Evolutionary conservation across 2,888 invertebrate species (phyloP), one percentile per base, ranked within the genome.

Genomic region (Sphaeridia pumilis): DNA sequence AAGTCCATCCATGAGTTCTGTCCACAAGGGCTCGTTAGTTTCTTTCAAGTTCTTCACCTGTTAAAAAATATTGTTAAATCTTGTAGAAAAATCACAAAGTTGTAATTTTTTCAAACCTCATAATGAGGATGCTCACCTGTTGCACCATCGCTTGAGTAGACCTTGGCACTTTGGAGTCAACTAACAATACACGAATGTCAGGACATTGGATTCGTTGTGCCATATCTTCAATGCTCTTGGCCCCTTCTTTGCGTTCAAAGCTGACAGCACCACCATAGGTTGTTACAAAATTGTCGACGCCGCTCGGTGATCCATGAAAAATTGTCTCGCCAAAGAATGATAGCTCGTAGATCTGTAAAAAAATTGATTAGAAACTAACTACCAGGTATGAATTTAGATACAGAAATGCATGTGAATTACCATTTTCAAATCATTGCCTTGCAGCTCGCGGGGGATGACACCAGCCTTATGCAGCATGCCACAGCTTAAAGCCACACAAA

Each of bases 251-350:
- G 22, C 42, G 3, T 22, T 52, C 55, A 53, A 67, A 68, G 14
- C 63, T 56, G 4, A 68, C 60, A 4, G 66, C 65, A 12, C 83
- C 82, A 1, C 98, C 98, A 70, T 81, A 90, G 0, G 93, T 89
- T 69, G 92, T 89, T 2, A 93, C 81, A 1, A 88, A 82, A 70
- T 97, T 97, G 72, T 98, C 98, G 58, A 98, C 80, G 3, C 97
- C 97, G 34, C 95, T 97, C 0, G 97, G 94, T 51, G 80, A 81
- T 0, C 94, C 95, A 70, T 98, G 98, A 74, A 90, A 87, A 51
- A 98, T 83, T 69, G 78, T 82, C 71, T 99, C 98, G 42, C 85
- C 85, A 56, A 81, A 78, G 61, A 78, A 86, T 2, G 92, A 87
- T 17, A 38, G 38, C 38, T 38, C 38, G 17, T 38, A 38, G 4